These are phyloP conservation scores for Xylota sylvarum DNA, from an alignment of 2,888 invertebrate genomes.

Conservation along the genomic window DNA sequence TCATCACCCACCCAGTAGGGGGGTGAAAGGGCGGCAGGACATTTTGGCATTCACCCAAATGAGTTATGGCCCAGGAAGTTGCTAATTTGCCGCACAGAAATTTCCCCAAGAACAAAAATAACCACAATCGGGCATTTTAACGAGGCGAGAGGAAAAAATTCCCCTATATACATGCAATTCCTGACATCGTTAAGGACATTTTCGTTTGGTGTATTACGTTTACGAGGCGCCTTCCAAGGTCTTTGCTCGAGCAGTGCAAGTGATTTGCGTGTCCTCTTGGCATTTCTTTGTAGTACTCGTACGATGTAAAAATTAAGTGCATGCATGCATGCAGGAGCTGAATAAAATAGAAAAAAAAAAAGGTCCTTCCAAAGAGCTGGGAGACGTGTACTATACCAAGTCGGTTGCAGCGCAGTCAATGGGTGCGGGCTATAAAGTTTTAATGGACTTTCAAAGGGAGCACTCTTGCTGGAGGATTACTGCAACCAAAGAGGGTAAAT, in stretches of 20 bases:
- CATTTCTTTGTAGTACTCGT: slow-evolving; percentile 38
- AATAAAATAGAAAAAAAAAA: neutral
- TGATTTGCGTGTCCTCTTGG: slow-evolving; percentile 62
- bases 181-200: slow-evolving; percentile 66
- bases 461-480: neutral
- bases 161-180: slow-evolving; percentile 62
- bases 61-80: slow-evolving; percentile 67
- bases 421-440: slow-evolving; percentile 24
- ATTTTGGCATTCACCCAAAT: slow-evolving; percentile 68
- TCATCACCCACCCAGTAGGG: slow-evolving; percentile 28
- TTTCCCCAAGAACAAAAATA: slow-evolving; percentile 23
- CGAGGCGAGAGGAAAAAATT: slow-evolving; percentile 49
- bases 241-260: slow-evolving; percentile 23
- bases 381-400: neutral
- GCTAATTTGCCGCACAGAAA: slow-evolving; percentile 70
- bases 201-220: slow-evolving; percentile 52
- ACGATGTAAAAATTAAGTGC: slow-evolving; percentile 48
- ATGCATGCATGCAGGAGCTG: slow-evolving; percentile 47
- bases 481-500: neutral
- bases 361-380: slow-evolving; percentile 11
- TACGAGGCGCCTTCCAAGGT: slow-evolving; percentile 45
- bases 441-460: slow-evolving; percentile 14
- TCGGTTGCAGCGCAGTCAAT: slow-evolving; percentile 7
- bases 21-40: neutral
- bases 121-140: slow-evolving; percentile 29